Evolutionary conservation across 1,140 invertebrate species (phyloP), one percentile per base, ranked within the genome.

Genomic region (Heterodera carotae): DNA sequence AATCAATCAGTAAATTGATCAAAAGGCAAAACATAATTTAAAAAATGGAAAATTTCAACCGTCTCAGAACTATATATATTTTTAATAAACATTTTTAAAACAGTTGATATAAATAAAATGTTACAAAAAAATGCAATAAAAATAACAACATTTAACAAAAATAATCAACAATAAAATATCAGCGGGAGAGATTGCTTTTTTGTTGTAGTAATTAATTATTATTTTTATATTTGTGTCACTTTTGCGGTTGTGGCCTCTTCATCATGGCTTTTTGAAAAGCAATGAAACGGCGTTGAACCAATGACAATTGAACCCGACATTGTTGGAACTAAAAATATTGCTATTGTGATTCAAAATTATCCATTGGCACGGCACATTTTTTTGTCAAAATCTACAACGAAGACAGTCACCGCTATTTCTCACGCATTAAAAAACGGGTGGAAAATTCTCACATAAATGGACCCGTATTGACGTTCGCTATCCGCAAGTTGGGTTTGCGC

Each of bases 321-420:
- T 79, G 78, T 59, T 66, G 33, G 29, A 79, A 53, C 78, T 79
- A n/a, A 68, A 79, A 81, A n/a, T n/a, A n/a, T n/a, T n/a, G n/a
- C n/a, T n/a, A n/a, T n/a, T n/a, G n/a, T n/a, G n/a, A n/a, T n/a
- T n/a, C n/a, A n/a, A n/a, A n/a, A n/a, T n/a, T n/a, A n/a, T n/a
- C n/a, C n/a, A n/a, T n/a, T n/a, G n/a, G n/a, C n/a, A n/a, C n/a
- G n/a, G n/a, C n/a, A n/a, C 39, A 43, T 43, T 43, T 39, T 43
- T 43, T 43, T 10, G 39, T 12, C 39, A 43, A 43, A 43, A 10
- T 43, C 39, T 10, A 43, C 39, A 56, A 56, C 48, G 5, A 5
- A 53, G 22, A 18, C 1, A 2, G 15, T 1, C 25, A 48, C 29
- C 12, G 12, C 27, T 77, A 29, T 36, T 25, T 31, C 31, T 15